These are phyloP conservation scores for Gymnocheta viridis DNA, from an alignment of 2,888 invertebrate genomes.

Conservation along the genomic window DNA sequence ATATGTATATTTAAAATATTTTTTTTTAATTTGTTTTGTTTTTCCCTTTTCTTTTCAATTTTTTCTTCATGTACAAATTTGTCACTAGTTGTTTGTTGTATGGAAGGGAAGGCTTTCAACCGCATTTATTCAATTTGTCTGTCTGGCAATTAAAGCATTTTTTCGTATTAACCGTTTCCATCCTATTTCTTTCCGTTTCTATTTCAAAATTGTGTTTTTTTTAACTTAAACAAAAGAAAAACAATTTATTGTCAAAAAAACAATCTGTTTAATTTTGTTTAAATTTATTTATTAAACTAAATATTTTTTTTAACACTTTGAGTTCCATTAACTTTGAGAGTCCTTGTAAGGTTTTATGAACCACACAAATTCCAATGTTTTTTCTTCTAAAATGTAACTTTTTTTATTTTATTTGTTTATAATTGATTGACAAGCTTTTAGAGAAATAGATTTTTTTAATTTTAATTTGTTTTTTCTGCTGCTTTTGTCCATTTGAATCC, in stretches of 20 bases:
- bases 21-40: background rate
- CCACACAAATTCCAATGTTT: constrained; percentile 9
- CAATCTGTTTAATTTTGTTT: background rate
- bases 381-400: constrained; percentile 9
- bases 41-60: background rate
- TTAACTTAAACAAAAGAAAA: background rate
- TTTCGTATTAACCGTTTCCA: background rate
- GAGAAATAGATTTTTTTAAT: constrained; percentile 7
- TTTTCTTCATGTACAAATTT: constrained; percentile 8
- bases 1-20: background rate
- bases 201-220: constrained; percentile 27
- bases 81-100: constrained; percentile 10
- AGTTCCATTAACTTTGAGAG: constrained; percentile 4
- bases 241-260: background rate
- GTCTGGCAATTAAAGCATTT: constrained; percentile 42
- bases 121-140: constrained; percentile 45
- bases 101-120: background rate
- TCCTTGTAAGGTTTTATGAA: constrained; percentile 52
- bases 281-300: background rate
- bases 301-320: background rate
- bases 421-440: constrained; percentile 62
- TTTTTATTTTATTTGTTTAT: constrained; percentile 61
- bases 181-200: background rate
- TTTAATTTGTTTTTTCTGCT: background rate
- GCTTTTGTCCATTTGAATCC: constrained; percentile 52